Conservation (phyloP, 2,113 vertebrate genomes). For the Camelus dromedarius region DNA sequence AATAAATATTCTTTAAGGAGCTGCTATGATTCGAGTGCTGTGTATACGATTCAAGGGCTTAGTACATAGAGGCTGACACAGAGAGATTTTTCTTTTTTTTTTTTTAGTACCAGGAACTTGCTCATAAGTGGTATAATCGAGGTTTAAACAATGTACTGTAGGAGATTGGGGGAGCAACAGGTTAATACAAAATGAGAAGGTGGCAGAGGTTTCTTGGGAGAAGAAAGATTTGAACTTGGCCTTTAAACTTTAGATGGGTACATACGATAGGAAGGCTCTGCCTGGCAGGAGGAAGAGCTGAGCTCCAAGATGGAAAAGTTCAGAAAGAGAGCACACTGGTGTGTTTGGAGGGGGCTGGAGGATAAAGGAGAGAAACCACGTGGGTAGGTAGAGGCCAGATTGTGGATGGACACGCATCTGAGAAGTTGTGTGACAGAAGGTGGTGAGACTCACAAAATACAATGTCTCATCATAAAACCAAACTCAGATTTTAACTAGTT, state of each 20-base stretch:
- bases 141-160: not conserved
- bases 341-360: not conserved
- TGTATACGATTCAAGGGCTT: not conserved
- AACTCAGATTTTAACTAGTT: slow-evolving; percentile 21
- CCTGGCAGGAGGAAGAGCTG: not conserved
- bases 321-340: not conserved
- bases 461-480: not conserved
- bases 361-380: not conserved
- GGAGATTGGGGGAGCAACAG: not conserved
- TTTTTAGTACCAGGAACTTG: not conserved
- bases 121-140: not conserved
- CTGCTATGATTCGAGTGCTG: not conserved
- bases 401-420: not conserved
- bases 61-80: not conserved
- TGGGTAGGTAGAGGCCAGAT: not conserved
- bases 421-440: not conserved
- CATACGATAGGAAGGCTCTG: not conserved
- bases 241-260: not conserved
- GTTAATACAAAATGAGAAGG: slow-evolving; percentile 13
- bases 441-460: not conserved
- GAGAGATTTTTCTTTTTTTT: not conserved
- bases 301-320: not conserved
- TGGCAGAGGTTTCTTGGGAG: not conserved
- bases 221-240: not conserved
- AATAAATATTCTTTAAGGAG: not conserved